Percentiles rank a stretch among this genome's conserved stretches.
phyloP scores from a whole-genome alignment of 2,113 vertebrate genomes.

The Menura novaehollandiae region DNA sequence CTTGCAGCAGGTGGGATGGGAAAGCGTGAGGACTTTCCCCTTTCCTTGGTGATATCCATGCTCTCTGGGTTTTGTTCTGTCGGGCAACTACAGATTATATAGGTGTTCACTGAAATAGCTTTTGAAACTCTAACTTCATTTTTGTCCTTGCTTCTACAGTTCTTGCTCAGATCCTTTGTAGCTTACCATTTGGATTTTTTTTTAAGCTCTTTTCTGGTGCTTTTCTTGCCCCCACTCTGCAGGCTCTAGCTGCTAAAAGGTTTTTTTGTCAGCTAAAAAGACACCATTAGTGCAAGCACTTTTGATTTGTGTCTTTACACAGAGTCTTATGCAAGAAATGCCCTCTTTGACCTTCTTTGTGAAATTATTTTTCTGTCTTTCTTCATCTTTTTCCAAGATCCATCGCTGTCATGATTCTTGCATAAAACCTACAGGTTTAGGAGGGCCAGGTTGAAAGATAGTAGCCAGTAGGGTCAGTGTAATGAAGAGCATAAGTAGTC shows the following conservation, averaged over 20 bases:
- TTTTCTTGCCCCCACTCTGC: background rate
- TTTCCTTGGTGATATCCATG: rapidly evolving
- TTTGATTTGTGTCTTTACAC: slow-evolving; percentile 39
- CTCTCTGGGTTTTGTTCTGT: background rate
- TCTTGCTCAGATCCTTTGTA: background rate
- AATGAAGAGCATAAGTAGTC: background rate
- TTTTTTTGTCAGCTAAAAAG: slow-evolving; percentile 18
- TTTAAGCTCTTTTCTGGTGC: background rate
- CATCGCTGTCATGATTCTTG: background rate
- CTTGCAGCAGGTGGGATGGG: rapidly evolving
- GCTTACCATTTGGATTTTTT: background rate
- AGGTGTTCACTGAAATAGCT: background rate
- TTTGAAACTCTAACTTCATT: background rate
- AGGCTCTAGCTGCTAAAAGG: background rate
- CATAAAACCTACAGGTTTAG: background rate
- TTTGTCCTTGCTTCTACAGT: background rate
- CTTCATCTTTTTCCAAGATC: slow-evolving; percentile 6
- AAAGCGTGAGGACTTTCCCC: background rate
- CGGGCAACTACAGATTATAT: background rate
- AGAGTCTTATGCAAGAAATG: slow-evolving; percentile 32
- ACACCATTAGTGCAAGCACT: background rate
- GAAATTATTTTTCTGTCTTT: background rate
- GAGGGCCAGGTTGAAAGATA: background rate
- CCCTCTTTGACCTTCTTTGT: slow-evolving; percentile 12
- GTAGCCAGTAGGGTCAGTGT: background rate